Conservation (phyloP, 2,888 invertebrate species). For the Arge pagana region DNA sequence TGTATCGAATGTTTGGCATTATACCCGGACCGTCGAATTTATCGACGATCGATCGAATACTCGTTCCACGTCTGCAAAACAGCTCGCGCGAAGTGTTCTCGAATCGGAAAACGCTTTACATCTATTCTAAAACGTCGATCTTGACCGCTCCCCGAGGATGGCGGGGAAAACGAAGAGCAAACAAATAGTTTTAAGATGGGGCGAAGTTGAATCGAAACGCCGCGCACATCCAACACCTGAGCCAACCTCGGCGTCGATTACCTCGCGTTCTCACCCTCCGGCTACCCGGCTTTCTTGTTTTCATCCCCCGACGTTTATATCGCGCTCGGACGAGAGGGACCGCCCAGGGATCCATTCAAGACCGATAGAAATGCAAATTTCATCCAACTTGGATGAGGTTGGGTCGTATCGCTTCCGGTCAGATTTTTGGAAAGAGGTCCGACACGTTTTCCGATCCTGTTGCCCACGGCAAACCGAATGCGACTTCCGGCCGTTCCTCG, state of each 20-base stretch:
- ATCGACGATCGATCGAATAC: too few species aligned
- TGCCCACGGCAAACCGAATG: too few species aligned
- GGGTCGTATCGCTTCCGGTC: too few species aligned
- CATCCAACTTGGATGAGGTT: slow-evolving; percentile 14
- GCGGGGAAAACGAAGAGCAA: background rate
- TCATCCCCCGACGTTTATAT: background rate
- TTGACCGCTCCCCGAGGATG: too few species aligned
- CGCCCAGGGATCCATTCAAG: slow-evolving; percentile 7
- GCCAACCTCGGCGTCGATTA: background rate
- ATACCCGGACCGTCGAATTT: too few species aligned
- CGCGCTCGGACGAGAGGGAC: background rate
- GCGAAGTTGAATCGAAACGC: slow-evolving; percentile 18
- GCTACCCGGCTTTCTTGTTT: too few species aligned
- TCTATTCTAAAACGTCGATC: too few species aligned
- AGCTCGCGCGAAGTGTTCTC: background rate
- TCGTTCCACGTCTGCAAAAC: background rate
- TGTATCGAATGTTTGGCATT: too few species aligned
- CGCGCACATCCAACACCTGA: slow-evolving; percentile 9
- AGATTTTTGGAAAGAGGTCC: too few species aligned
- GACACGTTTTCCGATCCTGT: too few species aligned
- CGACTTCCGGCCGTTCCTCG: too few species aligned
- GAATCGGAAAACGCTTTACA: background rate
- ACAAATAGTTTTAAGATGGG: background rate
- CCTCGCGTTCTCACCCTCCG: too few species aligned
- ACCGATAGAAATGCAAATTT: slow-evolving; percentile 20